Percentiles rank a stretch among this genome's conserved stretches.
Evolutionary conservation across 2,888 invertebrate genomes (phyloP).

Genomic region (Phoenoteleia sp.): DNA sequence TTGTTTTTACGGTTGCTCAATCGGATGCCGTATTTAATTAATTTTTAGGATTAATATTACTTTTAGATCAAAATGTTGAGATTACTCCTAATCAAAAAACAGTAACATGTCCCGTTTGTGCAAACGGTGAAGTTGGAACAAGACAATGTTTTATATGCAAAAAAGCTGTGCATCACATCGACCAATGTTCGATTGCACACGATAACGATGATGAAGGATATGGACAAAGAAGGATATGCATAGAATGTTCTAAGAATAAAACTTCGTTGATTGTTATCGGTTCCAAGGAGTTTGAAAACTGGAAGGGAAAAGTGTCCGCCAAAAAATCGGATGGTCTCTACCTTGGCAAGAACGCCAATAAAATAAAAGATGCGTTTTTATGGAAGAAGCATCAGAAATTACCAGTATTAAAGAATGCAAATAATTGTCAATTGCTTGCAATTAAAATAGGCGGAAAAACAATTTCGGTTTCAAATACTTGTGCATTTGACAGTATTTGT

Average conservation of each 20-base stretch:
- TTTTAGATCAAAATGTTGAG: too few species aligned
- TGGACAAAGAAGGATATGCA: constrained; percentile 2
- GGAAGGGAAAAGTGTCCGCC: not conserved
- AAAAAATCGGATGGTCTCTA: not conserved
- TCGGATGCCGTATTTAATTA: too few species aligned
- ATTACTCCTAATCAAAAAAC: too few species aligned
- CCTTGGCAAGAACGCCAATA: not conserved
- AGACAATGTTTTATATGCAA: constrained; percentile 8
- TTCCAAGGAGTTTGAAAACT: constrained; percentile 18
- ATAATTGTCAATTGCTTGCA: not conserved
- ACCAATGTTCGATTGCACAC: constrained; percentile 3
- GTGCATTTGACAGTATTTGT: constrained; percentile 27
- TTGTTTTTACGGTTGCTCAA: too few species aligned
- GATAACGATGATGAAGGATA: constrained; percentile 24
- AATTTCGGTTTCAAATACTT: constrained; percentile 7
- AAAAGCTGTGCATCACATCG: constrained; percentile 3
- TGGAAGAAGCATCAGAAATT: constrained; percentile 11
- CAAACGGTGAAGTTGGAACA: constrained; percentile 19
- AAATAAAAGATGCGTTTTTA: not conserved
- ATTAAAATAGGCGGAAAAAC: constrained; percentile 1
- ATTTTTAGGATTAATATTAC: too few species aligned
- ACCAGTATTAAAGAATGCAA: constrained; percentile 15
- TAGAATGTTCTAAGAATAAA: not conserved
- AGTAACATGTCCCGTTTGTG: constrained; percentile 24
- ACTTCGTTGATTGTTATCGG: not conserved